These are phyloP conservation scores for Emydoidea blandingii DNA, from an alignment of 2,797 vertebrate species.

Conservation along the genomic window DNA sequence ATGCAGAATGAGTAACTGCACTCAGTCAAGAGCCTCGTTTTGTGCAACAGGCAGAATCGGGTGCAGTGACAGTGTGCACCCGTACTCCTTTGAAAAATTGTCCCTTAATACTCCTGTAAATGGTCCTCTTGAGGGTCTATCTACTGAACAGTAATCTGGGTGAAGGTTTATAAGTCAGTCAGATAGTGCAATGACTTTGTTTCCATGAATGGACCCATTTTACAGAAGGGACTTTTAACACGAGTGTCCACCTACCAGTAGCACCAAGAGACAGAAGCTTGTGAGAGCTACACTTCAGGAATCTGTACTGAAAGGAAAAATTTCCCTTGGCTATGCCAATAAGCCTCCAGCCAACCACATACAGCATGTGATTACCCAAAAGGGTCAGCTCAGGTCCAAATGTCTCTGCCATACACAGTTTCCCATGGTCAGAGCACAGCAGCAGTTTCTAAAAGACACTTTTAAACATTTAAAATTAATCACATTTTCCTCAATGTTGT, in stretches of 20 bases:
- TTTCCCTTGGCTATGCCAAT: constrained; percentile 65
- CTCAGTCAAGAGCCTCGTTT: neutral
- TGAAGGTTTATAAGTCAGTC: neutral
- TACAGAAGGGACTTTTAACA: neutral
- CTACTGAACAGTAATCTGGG: neutral
- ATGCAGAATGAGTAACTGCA: neutral
- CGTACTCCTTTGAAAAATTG: neutral
- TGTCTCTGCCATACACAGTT: constrained; percentile 44
- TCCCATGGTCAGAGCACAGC: constrained; percentile 64
- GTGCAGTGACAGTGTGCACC: neutral
- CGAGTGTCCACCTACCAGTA: constrained; percentile 57
- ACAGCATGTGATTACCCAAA: constrained; percentile 74
- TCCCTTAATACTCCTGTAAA: neutral
- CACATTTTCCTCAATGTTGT: constrained; percentile 44
- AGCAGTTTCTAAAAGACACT: constrained; percentile 13
- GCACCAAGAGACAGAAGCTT: constrained; percentile 59
- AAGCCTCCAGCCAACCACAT: constrained; percentile 73
- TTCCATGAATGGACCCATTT: neutral
- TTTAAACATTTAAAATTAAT: constrained; percentile 51
- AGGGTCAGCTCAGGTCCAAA: constrained; percentile 55
- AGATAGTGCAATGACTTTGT: neutral
- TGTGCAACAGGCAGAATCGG: neutral
- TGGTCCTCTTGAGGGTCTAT: neutral
- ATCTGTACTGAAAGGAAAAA: constrained; percentile 68
- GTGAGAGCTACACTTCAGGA: constrained; percentile 63